Percentiles rank a stretch among this genome's conserved stretches.
Evolutionary conservation across 2,797 vertebrate genomes (phyloP).

Genomic region (Peromyscus melanophrys): DNA sequence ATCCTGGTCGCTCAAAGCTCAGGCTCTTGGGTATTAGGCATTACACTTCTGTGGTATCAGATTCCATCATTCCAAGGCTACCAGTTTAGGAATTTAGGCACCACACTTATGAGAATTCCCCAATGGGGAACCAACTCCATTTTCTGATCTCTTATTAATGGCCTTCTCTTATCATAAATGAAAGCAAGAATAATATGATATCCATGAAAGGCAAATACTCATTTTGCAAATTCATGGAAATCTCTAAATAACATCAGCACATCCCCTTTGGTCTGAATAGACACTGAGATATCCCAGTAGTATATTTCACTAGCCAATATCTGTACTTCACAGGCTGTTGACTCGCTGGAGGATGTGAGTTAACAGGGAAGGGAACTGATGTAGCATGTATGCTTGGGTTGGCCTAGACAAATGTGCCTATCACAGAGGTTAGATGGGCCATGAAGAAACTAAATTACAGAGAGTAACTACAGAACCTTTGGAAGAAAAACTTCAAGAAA

Average conservation of each 20-base stretch:
- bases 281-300: not conserved
- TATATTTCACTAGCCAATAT: not conserved
- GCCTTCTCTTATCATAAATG: not conserved
- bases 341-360: not conserved
- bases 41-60: not conserved
- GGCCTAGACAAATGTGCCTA: not conserved
- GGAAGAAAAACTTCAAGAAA: slow-evolving; percentile 15
- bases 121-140: not conserved
- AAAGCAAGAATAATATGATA: not conserved
- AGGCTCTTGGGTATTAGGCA: not conserved
- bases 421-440: not conserved
- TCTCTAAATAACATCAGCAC: not conserved
- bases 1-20: not conserved
- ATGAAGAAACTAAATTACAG: not conserved
- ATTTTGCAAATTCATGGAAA: not conserved
- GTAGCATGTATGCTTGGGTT: not conserved
- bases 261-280: not conserved
- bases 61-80: not conserved
- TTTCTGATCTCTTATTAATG: not conserved
- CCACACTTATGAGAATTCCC: not conserved
- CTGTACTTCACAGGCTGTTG: not conserved
- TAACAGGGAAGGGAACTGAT: not conserved
- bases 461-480: not conserved
- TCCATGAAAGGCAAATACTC: not conserved
- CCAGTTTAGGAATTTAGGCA: not conserved